A percentile compares a stretch with the other conserved stretches of the same genome.
Evolutionary conservation across 2,888 invertebrate genomes (phyloP).

Genomic region (Nemurella pictetii): DNA sequence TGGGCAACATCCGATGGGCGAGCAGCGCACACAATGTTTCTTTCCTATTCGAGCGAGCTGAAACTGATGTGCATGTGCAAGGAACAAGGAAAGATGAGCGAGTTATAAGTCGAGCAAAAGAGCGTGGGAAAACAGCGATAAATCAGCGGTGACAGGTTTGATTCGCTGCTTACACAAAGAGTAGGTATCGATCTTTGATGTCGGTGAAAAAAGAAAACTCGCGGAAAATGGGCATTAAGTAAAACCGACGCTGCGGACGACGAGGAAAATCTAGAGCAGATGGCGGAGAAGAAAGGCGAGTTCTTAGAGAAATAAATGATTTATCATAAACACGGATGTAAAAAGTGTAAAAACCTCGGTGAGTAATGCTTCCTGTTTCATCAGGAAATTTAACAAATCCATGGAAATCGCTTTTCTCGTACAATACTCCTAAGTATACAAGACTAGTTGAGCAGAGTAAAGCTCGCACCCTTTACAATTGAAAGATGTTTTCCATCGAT

Average conservation of each 20-base stretch:
- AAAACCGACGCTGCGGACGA: background rate
- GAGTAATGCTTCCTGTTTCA: background rate
- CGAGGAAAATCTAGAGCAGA: background rate
- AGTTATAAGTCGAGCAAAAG: constrained; percentile 11
- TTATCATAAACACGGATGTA: background rate
- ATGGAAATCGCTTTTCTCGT: background rate
- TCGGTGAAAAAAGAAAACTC: background rate
- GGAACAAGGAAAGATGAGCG: constrained; percentile 1
- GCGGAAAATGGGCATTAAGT: background rate
- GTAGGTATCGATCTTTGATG: constrained; percentile 14
- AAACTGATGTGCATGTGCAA: background rate
- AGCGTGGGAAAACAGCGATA: background rate
- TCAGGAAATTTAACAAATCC: background rate
- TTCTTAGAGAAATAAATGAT: background rate
- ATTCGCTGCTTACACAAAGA: constrained; percentile 25
- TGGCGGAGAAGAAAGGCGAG: background rate
- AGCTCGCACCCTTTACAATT: background rate
- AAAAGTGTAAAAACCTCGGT: background rate
- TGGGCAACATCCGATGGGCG: background rate
- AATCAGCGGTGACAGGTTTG: constrained; percentile 11
- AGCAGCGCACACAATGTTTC: background rate
- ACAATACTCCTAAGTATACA: background rate
- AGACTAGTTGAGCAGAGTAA: background rate
- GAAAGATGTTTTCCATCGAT: background rate
- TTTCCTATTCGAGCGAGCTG: background rate